Evolutionary conservation across 2,113 vertebrate genomes (phyloP).

Genomic region (Oceanodroma tethys): DNA sequence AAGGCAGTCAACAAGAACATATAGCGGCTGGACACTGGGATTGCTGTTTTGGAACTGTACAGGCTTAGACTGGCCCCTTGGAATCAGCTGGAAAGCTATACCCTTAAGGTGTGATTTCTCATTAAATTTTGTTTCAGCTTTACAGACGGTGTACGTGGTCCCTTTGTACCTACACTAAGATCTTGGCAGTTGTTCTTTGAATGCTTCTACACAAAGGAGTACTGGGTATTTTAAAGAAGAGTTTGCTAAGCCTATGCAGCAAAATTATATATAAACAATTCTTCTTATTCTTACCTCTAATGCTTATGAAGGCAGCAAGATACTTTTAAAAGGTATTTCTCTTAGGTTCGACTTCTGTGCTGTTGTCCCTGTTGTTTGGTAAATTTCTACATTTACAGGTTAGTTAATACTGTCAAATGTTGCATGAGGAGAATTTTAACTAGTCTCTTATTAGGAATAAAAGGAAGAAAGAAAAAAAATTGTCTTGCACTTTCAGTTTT

Average conservation of each 20-base stretch:
- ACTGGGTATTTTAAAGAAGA: not conserved
- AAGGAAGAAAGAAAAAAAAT: not conserved
- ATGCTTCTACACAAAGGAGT: not conserved
- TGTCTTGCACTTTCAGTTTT: not conserved
- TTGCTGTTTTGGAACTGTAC: not conserved
- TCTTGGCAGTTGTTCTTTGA: not conserved
- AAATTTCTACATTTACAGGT: not conserved
- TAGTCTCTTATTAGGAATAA: not conserved
- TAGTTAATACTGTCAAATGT: not conserved
- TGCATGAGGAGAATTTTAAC: not conserved
- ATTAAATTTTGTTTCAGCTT: not conserved
- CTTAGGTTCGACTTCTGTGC: not conserved
- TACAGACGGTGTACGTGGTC: rapidly evolving
- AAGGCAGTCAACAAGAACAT: not conserved
- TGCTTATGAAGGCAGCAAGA: not conserved
- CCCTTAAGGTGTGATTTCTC: not conserved
- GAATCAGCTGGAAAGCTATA: not conserved
- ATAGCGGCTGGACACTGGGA: not conserved
- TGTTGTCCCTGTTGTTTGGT: not conserved
- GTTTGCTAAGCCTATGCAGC: not conserved
- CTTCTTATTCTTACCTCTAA: not conserved
- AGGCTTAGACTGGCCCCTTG: not conserved
- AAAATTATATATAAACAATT: not conserved
- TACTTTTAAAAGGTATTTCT: not conserved
- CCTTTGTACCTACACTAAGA: not conserved